A percentile compares a stretch with the other conserved stretches of the same genome.
phyloP scores from a whole-genome alignment of 2,113 vertebrate species.

The Acanthochromis polyacanthus region DNA sequence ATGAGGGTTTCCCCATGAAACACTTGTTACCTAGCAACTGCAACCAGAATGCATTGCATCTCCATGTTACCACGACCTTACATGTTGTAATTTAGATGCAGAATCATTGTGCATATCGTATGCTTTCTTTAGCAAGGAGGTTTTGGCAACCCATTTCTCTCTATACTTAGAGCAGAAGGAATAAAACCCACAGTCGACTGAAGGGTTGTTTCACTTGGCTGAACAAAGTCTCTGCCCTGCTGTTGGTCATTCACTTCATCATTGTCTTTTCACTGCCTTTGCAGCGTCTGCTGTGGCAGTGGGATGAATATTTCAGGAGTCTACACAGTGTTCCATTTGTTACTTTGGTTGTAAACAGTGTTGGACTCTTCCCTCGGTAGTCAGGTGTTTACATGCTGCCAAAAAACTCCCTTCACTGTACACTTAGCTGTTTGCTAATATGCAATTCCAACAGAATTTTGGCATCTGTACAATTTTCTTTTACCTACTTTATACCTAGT shows the following conservation, averaged over 20 bases:
- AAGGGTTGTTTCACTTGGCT: constrained; percentile 43
- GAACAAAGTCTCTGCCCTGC: constrained; percentile 48
- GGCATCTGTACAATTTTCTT: neutral
- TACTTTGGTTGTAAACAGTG: constrained; percentile 57
- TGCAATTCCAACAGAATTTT: constrained; percentile 18
- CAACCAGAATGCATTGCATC: constrained; percentile 71
- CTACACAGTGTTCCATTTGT: constrained; percentile 54
- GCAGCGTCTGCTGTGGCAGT: constrained; percentile 43
- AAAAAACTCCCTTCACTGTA: constrained; percentile 39
- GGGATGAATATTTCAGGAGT: constrained; percentile 70
- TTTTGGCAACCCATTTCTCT: neutral
- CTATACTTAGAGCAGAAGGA: constrained; percentile 20
- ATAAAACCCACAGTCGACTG: constrained; percentile 27
- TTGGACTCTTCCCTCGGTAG: constrained; percentile 58
- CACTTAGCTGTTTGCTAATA: constrained; percentile 31
- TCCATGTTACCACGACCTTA: constrained; percentile 55
- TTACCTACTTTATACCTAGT: neutral
- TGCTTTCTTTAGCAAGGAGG: constrained; percentile 8
- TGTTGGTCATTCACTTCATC: constrained; percentile 61
- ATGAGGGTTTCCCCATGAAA: constrained; percentile 81
- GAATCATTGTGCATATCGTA: constrained; percentile 29
- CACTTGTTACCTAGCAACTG: constrained; percentile 88
- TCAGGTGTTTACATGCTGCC: constrained; percentile 53
- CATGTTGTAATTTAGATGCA: constrained; percentile 66
- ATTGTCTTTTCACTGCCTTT: constrained; percentile 56